These are phyloP conservation scores for Linyphia triangularis DNA, from an alignment of 2,888 invertebrate species.

Conservation along the genomic window DNA sequence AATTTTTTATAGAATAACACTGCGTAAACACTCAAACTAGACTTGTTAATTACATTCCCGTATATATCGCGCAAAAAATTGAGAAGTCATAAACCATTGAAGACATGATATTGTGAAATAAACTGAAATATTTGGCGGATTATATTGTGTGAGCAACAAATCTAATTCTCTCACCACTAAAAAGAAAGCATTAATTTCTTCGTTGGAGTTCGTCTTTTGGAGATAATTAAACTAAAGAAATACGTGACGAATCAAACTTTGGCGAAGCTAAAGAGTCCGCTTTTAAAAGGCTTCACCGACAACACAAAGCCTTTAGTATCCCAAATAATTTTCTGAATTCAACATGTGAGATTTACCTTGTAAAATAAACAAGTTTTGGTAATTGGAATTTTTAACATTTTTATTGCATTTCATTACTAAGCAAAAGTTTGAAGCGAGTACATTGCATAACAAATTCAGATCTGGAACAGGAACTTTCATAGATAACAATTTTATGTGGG, in stretches of 20 bases:
- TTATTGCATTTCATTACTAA: neutral
- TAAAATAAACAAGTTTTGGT: constrained; percentile 28
- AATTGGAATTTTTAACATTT: constrained; percentile 2
- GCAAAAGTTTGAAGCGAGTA: neutral
- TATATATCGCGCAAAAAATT: too few species aligned
- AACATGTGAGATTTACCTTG: neutral
- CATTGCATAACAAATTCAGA: neutral
- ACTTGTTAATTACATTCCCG: too few species aligned
- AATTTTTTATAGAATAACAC: too few species aligned
- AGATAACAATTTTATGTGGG: neutral
- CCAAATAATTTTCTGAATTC: constrained; percentile 10
- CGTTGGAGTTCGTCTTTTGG: too few species aligned
- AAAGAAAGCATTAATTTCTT: too few species aligned
- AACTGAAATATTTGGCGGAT: too few species aligned
- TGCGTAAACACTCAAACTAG: too few species aligned
- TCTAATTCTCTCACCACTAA: too few species aligned
- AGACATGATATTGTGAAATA: too few species aligned
- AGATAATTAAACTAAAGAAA: constrained; percentile 11
- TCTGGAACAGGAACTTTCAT: neutral
- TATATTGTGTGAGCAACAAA: too few species aligned
- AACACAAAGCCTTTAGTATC: constrained; percentile 16
- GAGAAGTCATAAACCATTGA: too few species aligned
- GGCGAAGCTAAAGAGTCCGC: constrained; percentile 4
- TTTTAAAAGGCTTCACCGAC: constrained; percentile 29
- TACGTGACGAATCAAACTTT: constrained; percentile 57